phyloP scores from a whole-genome alignment of 1,140 invertebrate genomes.

The Euura lappo region DNA sequence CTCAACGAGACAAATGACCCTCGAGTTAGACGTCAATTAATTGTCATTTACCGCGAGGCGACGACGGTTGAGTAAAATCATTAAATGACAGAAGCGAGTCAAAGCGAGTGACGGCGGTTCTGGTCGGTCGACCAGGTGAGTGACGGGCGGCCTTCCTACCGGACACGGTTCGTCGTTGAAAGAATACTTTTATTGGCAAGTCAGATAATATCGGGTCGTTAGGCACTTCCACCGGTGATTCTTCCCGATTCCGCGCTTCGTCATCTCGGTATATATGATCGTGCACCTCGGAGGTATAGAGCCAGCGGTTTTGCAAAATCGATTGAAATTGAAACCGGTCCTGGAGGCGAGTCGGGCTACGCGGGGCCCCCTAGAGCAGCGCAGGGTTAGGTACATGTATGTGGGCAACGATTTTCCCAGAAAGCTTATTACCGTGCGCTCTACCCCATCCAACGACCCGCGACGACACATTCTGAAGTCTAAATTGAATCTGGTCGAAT shows the following conservation, averaged over 20 bases:
- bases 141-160: slow-evolving; percentile 2
- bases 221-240: slow-evolving; percentile 5
- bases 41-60: neutral
- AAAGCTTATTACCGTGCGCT: slow-evolving; percentile 1
- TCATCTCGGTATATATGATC: neutral
- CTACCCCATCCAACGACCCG: neutral
- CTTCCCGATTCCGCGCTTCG: neutral
- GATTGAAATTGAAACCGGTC: slow-evolving; percentile 7
- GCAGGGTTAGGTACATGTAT: neutral
- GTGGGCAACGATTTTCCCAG: neutral
- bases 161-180: slow-evolving; percentile 1
- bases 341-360: neutral
- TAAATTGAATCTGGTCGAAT: slow-evolving; percentile 4
- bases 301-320: neutral
- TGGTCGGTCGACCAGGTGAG: slow-evolving; percentile 10
- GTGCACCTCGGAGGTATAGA: neutral
- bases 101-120: neutral
- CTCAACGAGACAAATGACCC: neutral
- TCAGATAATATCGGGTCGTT: slow-evolving; percentile 5
- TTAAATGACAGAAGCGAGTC: neutral
- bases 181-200: neutral
- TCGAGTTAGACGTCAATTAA: slow-evolving; percentile 10
- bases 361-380: neutral
- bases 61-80: neutral
- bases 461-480: slow-evolving; percentile 5